Percentiles rank a stretch among this genome's conserved stretches.
Conservation (phyloP, 2,888 invertebrate genomes). For the Syrphus vitripennis region DNA sequence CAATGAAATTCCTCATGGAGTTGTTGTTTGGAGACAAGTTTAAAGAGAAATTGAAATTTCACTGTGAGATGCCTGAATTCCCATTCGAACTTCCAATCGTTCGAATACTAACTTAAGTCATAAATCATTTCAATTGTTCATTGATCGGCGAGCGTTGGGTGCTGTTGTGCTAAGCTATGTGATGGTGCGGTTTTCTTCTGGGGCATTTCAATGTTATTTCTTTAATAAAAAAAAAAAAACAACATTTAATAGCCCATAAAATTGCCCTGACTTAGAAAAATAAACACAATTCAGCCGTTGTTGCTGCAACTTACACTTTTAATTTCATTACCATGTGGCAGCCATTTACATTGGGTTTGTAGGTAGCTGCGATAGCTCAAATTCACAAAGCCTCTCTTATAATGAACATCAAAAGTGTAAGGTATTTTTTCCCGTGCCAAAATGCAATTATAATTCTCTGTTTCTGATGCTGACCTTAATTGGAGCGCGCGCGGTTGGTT, state of each 20-base stretch:
- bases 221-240: background rate
- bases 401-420: background rate
- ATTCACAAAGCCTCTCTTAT: background rate
- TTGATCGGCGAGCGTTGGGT: background rate
- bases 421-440: slow-evolving; percentile 5
- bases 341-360: slow-evolving; percentile 13
- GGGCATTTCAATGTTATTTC: slow-evolving; percentile 41
- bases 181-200: slow-evolving; percentile 29
- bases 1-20: background rate
- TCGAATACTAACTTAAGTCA: background rate
- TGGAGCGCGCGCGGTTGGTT: slow-evolving; percentile 38
- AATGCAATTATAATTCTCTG: slow-evolving; percentile 39
- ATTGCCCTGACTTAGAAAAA: slow-evolving; percentile 9
- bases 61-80: slow-evolving; percentile 1
- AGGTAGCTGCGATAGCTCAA: background rate
- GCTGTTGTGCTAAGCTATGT: background rate
- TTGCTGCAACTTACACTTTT: slow-evolving; percentile 43
- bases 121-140: slow-evolving; percentile 45
- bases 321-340: slow-evolving; percentile 35
- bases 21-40: slow-evolving; percentile 14
- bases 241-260: slow-evolving; percentile 49
- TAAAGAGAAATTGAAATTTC: slow-evolving; percentile 45
- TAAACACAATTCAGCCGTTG: slow-evolving; percentile 3
- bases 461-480: slow-evolving; percentile 56
- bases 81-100: background rate